phyloP scores from a whole-genome alignment of 2,888 invertebrate species.

The Drosophila yooni region DNA sequence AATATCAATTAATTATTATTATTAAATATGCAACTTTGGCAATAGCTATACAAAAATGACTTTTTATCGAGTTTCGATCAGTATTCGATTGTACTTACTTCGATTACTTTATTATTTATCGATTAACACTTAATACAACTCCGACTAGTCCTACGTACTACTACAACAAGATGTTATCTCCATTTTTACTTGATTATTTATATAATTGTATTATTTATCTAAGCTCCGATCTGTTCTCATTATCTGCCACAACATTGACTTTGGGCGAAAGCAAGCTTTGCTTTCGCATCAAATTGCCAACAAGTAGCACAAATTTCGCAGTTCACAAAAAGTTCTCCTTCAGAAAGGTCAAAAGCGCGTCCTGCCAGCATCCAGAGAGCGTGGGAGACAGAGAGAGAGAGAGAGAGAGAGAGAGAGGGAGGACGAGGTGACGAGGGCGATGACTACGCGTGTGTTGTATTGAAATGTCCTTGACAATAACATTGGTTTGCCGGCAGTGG shows the following conservation, averaged over 20 bases:
- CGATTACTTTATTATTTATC: not conserved
- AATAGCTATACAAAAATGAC: not conserved
- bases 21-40: not conserved
- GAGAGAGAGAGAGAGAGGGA: not conserved
- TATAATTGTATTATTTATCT: not conserved
- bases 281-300: constrained; percentile 17
- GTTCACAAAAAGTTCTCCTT: constrained; percentile 67
- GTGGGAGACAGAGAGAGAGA: not conserved
- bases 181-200: not conserved
- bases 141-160: not conserved
- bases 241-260: not conserved
- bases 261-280: constrained; percentile 6
- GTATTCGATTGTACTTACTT: not conserved
- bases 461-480: constrained; percentile 79
- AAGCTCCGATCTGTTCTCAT: constrained; percentile 5
- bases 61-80: not conserved
- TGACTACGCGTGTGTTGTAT: constrained; percentile 60
- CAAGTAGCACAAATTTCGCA: constrained; percentile 36
- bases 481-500: constrained; percentile 61
- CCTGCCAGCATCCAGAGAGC: constrained; percentile 46
- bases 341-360: constrained; percentile 73
- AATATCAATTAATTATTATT: not conserved
- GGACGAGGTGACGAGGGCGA: constrained; percentile 1
- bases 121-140: not conserved
- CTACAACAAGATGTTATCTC: not conserved